Evolutionary conservation across 2,797 vertebrate genomes (phyloP).

Genomic region (Loris lydekkerianus): DNA sequence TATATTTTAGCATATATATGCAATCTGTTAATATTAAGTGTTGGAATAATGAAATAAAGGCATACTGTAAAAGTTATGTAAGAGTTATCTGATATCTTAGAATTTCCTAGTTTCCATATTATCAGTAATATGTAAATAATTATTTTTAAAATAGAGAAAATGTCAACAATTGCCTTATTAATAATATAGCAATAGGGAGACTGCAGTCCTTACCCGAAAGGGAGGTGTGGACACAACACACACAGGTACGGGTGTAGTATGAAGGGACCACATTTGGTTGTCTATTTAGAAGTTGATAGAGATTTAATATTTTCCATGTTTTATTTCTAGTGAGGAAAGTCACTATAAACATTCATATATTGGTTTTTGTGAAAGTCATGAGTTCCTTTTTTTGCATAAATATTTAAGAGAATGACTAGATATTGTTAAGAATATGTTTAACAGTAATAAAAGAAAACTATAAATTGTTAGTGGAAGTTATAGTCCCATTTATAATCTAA

Average conservation of each 20-base stretch:
- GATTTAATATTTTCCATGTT: neutral
- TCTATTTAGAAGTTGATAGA: neutral
- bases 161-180: neutral
- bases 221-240: fast-evolving
- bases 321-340: neutral
- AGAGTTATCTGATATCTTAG: neutral
- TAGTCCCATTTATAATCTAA: neutral
- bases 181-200: neutral
- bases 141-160: neutral
- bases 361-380: neutral
- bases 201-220: neutral
- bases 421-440: neutral
- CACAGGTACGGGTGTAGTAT: fast-evolving
- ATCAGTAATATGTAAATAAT: neutral
- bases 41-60: neutral
- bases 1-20: neutral
- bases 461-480: neutral
- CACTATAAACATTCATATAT: neutral
- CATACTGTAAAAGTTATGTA: neutral
- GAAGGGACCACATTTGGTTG: neutral
- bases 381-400: neutral
- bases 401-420: neutral
- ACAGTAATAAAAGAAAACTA: neutral
- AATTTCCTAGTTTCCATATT: neutral
- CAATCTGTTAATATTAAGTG: neutral